Base-by-base conservation (phyloP, 2,888 invertebrate genomes). In the Drosophila emarginata region DNA sequence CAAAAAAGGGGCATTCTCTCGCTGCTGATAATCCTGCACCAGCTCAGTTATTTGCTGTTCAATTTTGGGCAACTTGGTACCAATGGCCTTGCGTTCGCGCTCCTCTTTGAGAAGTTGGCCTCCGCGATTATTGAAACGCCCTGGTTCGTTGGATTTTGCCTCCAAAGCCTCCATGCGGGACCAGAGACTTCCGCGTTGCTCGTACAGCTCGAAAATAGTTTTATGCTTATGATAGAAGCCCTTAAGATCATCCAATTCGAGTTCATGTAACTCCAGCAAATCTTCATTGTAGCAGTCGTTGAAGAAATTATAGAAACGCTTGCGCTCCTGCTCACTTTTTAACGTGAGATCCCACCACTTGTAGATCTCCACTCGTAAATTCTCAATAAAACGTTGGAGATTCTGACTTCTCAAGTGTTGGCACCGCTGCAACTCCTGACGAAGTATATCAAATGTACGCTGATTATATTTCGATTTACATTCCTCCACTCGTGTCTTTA, bases 91-190 rank as follows among this genome's bases (percentile, higher is more conserved):
- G 21, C 97, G 92, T 83, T 96, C 96, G 84, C 95, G 96, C 91
- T 98, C 97, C 89, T 98, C 97, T 61, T 94, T 94, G 2, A 98
- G 92, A 9, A 98, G 92, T 74, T 96, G 95, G 0, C 98, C 97
- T 0, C 97, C 97, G 45, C 98, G 93, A 91, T 98, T 97, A 80
- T 96, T 95, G 88, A 95, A 96, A 0, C 98, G 93, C 73, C 95
- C 95, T 0, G 96, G 96, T 84, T 96, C 96, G 12, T 94, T 93
- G 0, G 96, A 95, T 56, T 95, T 94, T 21, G 94, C 93, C 75
- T 97, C 96, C 59, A 97, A 90, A 72, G 95, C 95, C 1, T 94
- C 92, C 94, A 96, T 95, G 86, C 96, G 94, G 32, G 93, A 91
- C 95, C 96, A 97, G 1, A 96, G 92, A 28, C 93, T 92, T 75